Evolutionary conservation across 2,113 vertebrate genomes (phyloP).

Genomic region (Tonatia bakeri): DNA sequence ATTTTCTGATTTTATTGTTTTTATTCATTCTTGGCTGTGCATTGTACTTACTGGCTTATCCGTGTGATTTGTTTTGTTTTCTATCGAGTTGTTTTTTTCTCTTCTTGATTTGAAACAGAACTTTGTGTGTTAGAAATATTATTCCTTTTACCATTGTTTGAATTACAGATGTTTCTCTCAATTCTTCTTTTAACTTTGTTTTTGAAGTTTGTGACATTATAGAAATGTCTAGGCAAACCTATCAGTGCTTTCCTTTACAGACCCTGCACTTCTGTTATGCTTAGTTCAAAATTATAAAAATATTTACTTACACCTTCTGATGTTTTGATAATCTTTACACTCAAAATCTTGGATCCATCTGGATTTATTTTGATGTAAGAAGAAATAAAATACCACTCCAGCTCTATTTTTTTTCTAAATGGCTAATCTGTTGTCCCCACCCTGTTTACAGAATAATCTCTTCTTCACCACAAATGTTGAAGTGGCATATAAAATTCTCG

Average conservation of each 20-base stretch:
- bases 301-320: neutral
- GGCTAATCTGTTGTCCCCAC: neutral
- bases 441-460: neutral
- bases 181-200: slow-evolving; percentile 12
- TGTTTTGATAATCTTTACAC: neutral
- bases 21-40: neutral
- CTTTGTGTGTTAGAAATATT: neutral
- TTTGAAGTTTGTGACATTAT: neutral
- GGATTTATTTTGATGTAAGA: neutral
- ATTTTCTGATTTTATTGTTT: slow-evolving; percentile 7
- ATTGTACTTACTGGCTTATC: neutral
- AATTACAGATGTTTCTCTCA: slow-evolving; percentile 22
- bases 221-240: neutral
- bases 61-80: neutral
- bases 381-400: neutral
- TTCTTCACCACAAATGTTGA: neutral
- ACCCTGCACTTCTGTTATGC: neutral
- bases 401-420: neutral
- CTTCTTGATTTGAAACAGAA: neutral
- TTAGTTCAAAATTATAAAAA: slow-evolving; percentile 33
- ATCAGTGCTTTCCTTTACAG: neutral
- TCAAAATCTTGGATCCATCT: neutral
- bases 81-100: neutral
- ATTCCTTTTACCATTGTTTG: neutral
- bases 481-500: neutral